Evolutionary conservation across 2,113 vertebrate genomes (phyloP).

Genomic region (Aldabrachelys gigantea): DNA sequence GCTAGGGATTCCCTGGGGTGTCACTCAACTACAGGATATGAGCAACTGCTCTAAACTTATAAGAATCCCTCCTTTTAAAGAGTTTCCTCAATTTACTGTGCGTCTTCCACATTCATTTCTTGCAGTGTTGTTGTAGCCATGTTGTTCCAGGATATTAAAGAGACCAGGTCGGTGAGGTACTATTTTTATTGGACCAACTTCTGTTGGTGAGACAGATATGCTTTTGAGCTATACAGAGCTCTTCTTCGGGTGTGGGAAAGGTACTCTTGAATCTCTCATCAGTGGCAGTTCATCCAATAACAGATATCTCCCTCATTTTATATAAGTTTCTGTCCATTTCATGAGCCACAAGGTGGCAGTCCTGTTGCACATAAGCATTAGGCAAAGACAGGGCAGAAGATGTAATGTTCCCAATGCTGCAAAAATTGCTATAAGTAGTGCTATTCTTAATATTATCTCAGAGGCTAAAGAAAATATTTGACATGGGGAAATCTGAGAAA

Average conservation of each 20-base stretch:
- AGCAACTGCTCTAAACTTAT: background rate
- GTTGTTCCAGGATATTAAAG: background rate
- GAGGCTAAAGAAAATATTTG: background rate
- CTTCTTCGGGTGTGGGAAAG: background rate
- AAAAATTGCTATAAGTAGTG: accelerated
- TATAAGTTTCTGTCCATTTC: background rate
- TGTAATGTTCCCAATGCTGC: background rate
- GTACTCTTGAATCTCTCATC: background rate
- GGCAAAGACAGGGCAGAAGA: background rate
- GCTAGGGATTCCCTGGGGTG: background rate
- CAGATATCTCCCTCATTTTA: background rate
- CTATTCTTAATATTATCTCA: accelerated
- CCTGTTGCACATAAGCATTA: background rate
- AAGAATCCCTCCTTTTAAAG: background rate
- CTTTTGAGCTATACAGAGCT: background rate
- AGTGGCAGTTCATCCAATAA: background rate
- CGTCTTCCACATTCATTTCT: background rate
- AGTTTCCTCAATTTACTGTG: accelerated
- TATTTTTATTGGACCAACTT: background rate
- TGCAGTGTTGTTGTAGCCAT: background rate
- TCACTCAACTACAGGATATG: background rate
- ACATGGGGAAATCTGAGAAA: background rate
- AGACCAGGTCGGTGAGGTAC: background rate
- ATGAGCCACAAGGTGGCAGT: conserved; percentile 69
- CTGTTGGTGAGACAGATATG: background rate